A percentile compares a stretch with the other conserved stretches of the same genome.
Conservation (phyloP, 2,888 invertebrate genomes). For the Operophtera brumata region DNA sequence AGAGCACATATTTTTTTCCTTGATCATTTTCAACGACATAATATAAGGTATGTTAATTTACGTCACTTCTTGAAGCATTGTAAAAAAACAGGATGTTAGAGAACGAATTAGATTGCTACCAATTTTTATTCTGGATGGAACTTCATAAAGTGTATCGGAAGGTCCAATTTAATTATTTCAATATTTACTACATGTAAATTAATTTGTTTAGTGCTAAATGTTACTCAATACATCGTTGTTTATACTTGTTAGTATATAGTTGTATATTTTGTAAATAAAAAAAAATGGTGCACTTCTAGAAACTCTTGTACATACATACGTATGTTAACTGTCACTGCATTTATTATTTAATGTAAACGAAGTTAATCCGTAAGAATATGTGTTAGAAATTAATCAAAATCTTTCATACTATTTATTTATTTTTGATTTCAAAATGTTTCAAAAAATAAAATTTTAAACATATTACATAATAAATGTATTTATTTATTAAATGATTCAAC, state of each 20-base stretch:
- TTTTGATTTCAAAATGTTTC: conserved; percentile 11
- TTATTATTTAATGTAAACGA: conserved; percentile 34
- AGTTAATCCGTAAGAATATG: conserved; percentile 19
- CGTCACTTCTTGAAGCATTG: too few species aligned
- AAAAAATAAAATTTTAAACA: not conserved
- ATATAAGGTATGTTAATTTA: too few species aligned
- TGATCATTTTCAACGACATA: too few species aligned
- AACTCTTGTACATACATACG: conserved; percentile 49
- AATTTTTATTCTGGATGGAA: too few species aligned
- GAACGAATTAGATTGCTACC: too few species aligned
- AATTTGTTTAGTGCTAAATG: conserved; percentile 22
- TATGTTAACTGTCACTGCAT: conserved; percentile 47
- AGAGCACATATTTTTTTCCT: too few species aligned
- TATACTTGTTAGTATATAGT: conserved; percentile 64
- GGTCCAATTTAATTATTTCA: conserved; percentile 52
- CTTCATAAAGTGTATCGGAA: conserved; percentile 22
- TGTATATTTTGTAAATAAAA: conserved; percentile 76
- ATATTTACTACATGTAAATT: conserved; percentile 5
- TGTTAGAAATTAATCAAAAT: conserved; percentile 28
- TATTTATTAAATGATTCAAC: conserved; percentile 13
- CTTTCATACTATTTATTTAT: conserved; percentile 13
- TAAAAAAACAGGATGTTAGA: too few species aligned
- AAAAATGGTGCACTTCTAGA: conserved; percentile 72
- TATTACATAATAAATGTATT: conserved; percentile 4
- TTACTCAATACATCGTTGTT: conserved; percentile 59